Percentiles rank a stretch among this genome's conserved stretches.
phyloP scores from a whole-genome alignment of 2,113 vertebrate genomes.

The Nansenia antarctica region DNA sequence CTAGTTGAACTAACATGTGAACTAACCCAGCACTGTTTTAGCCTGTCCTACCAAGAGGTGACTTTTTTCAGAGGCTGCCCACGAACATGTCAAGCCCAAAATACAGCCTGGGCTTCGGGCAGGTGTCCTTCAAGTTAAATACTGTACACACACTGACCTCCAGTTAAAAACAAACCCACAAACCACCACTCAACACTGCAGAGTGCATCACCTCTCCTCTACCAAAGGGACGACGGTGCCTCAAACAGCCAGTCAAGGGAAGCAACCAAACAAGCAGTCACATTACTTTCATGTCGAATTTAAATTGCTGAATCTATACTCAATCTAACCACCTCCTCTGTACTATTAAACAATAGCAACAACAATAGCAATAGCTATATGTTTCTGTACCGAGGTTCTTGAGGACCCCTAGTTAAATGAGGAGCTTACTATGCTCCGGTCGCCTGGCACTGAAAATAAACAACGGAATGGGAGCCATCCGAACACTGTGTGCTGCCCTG shows the following conservation, averaged over 20 bases:
- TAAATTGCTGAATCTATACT: no score
- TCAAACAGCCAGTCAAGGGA: neutral
- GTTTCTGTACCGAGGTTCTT: neutral
- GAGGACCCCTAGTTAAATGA: neutral
- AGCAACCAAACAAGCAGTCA: neutral
- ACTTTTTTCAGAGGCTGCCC: constrained; percentile 36
- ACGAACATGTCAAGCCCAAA: constrained; percentile 40
- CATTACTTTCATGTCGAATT: no score
- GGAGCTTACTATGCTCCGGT: constrained; percentile 23
- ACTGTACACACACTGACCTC: neutral
- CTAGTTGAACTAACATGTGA: no score
- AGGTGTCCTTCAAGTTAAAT: constrained; percentile 22
- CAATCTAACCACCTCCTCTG: no score
- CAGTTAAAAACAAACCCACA: neutral
- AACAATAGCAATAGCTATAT: no score
- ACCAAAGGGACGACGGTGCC: neutral
- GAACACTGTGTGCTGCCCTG: constrained; percentile 49
- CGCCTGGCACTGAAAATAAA: constrained; percentile 60
- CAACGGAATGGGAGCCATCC: constrained; percentile 56
- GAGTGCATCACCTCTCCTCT: neutral
- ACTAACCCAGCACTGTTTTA: constrained; percentile 35
- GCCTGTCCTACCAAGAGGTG: constrained; percentile 16
- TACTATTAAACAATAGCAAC: constrained; percentile 10
- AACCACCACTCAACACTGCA: neutral
- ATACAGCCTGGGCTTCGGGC: no score